Evolutionary conservation across 2,797 vertebrate species (phyloP).

Genomic region (Schizopygopsis pylzovi): DNA sequence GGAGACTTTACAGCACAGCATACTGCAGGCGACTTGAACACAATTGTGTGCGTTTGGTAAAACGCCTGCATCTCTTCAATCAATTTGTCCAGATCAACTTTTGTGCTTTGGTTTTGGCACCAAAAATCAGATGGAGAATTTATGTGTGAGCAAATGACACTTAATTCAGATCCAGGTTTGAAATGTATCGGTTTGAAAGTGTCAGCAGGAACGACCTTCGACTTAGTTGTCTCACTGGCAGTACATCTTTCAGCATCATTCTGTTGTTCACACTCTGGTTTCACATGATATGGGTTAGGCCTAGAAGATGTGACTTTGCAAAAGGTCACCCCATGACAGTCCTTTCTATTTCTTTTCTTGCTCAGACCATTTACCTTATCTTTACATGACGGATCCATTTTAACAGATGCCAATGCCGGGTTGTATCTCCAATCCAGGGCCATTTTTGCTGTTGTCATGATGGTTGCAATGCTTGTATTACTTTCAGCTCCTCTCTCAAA

Average conservation of each 20-base stretch:
- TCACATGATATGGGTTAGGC: neutral
- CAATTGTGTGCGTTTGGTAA: conserved; percentile 74
- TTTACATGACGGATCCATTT: conserved; percentile 14
- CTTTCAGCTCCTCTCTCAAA: conserved; percentile 64
- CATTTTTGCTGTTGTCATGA: conserved; percentile 79
- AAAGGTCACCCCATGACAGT: neutral
- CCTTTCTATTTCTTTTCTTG: conserved; percentile 11
- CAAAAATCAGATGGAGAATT: conserved; percentile 86
- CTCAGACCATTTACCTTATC: neutral
- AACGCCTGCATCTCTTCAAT: conserved; percentile 84
- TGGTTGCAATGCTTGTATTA: conserved; percentile 68
- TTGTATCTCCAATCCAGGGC: conserved; percentile 76
- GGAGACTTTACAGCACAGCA: conserved; percentile 77
- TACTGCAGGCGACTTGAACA: conserved; percentile 69
- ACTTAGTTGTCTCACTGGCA: neutral
- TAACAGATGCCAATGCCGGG: conserved; percentile 5
- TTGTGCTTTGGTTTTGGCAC: conserved; percentile 80
- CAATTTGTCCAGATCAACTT: conserved; percentile 76
- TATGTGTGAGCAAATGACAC: conserved; percentile 78
- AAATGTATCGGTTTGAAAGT: conserved; percentile 76
- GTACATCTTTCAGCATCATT: neutral
- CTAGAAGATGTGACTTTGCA: neutral
- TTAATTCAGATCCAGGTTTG: conserved; percentile 80
- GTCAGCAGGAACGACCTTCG: neutral
- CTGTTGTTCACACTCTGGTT: conserved; percentile 1